phyloP scores from a whole-genome alignment of 2,888 invertebrate species.

The Drosophila kanekoi region DNA sequence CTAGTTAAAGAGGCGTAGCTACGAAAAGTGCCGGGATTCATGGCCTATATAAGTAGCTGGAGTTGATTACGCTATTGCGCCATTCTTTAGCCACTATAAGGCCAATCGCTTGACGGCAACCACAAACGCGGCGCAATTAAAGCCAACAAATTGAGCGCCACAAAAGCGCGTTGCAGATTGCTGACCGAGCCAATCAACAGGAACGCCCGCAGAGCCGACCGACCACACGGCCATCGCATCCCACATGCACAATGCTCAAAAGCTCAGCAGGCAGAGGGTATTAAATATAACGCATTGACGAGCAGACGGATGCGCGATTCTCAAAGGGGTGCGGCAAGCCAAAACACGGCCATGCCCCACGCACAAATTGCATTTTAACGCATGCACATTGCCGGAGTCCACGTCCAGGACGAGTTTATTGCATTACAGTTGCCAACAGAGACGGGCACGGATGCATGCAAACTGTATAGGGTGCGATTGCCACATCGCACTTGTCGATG shows the following conservation, averaged over 20 bases:
- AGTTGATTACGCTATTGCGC: conserved; percentile 58
- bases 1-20: conserved; percentile 50
- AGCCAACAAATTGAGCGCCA: conserved; percentile 63
- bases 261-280: conserved; percentile 8
- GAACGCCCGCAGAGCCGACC: conserved; percentile 21
- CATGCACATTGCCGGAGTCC: conserved; percentile 76
- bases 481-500: conserved; percentile 61
- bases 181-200: conserved; percentile 65
- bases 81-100: conserved; percentile 61
- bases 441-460: conserved; percentile 19
- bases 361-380: conserved; percentile 82
- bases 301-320: conserved; percentile 27
- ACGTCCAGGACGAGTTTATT: conserved; percentile 65
- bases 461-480: conserved; percentile 49
- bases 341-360: conserved; percentile 67
- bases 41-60: conserved; percentile 43
- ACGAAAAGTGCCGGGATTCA: conserved; percentile 14
- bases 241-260: conserved; percentile 19
- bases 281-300: conserved; percentile 41
- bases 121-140: conserved; percentile 63
- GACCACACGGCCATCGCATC: conserved; percentile 5
- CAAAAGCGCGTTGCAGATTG: conserved; percentile 41
- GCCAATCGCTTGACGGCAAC: conserved; percentile 59
- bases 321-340: conserved; percentile 42
- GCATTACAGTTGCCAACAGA: conserved; percentile 64